Conservation (phyloP, 2,113 vertebrate genomes). For the Bucco capensis region DNA sequence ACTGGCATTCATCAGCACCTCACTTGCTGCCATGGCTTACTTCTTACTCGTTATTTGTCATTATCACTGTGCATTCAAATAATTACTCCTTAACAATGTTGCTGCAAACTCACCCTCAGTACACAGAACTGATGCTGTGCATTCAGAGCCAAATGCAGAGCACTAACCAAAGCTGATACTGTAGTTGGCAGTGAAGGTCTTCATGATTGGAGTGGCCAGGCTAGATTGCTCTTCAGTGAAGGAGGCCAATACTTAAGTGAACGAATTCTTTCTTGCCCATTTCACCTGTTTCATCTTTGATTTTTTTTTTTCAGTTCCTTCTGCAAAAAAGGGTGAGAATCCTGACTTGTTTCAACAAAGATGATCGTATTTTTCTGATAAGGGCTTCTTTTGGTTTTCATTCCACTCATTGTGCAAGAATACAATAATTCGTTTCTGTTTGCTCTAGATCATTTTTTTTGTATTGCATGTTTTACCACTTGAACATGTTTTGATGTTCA, state of each 20-base stretch:
- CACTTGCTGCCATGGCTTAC: neutral
- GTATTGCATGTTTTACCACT: neutral
- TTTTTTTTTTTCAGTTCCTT: neutral
- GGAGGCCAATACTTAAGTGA: neutral
- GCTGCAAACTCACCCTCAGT: neutral
- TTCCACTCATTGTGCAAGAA: neutral
- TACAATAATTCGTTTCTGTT: neutral
- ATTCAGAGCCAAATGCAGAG: fast-evolving
- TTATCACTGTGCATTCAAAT: neutral
- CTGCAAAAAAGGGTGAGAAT: neutral
- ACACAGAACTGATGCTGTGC: neutral
- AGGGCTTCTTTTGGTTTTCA: neutral
- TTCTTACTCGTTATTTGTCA: neutral
- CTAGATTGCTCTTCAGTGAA: neutral
- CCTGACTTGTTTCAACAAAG: neutral
- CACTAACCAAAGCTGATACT: neutral
- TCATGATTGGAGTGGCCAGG: neutral
- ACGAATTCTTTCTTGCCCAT: neutral
- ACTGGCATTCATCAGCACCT: neutral
- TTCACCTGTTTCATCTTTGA: neutral
- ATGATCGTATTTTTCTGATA: neutral
- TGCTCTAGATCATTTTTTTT: neutral
- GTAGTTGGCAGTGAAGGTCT: neutral
- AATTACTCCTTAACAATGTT: neutral
- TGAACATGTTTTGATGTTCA: neutral